Evolutionary conservation across 2,888 invertebrate species (phyloP).

Genomic region (Drosophila quinaria): DNA sequence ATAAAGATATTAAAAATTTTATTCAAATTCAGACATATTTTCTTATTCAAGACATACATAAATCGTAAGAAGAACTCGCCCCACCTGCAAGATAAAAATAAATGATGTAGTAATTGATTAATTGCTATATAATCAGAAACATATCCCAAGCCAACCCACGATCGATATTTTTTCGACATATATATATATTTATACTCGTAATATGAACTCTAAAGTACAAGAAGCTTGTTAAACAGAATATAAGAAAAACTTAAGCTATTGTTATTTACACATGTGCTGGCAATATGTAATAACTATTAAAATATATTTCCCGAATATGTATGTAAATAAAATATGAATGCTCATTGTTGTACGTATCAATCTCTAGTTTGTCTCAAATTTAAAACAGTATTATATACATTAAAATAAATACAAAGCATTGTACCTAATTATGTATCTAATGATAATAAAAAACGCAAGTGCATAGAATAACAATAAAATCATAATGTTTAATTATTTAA

Average conservation of each 20-base stretch:
- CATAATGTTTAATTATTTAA: neutral
- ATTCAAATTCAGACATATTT: slow-evolving; percentile 27
- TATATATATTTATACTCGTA: slow-evolving; percentile 33
- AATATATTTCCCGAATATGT: slow-evolving; percentile 16
- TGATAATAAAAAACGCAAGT: slow-evolving; percentile 34
- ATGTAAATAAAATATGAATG: slow-evolving; percentile 25
- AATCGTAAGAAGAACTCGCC: slow-evolving; percentile 38
- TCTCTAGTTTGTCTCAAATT: slow-evolving; percentile 59
- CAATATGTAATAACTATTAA: slow-evolving; percentile 24
- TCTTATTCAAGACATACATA: slow-evolving; percentile 25
- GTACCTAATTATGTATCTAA: slow-evolving; percentile 66
- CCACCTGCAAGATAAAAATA: slow-evolving; percentile 43
- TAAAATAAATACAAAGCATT: slow-evolving; percentile 48
- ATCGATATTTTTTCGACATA: slow-evolving; percentile 37
- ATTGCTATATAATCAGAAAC: slow-evolving; percentile 56
- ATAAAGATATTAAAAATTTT: slow-evolving; percentile 11
- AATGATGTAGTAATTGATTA: slow-evolving; percentile 31
- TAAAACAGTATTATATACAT: slow-evolving; percentile 38
- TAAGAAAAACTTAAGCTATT: slow-evolving; percentile 38
- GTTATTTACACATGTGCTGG: slow-evolving; percentile 56
- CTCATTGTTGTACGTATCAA: slow-evolving; percentile 32
- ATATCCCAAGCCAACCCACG: slow-evolving; percentile 67
- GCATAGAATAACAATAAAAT: neutral
- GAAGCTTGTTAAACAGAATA: slow-evolving; percentile 46
- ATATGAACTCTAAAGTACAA: slow-evolving; percentile 59